Evolutionary conservation across 2,888 invertebrate species (phyloP).

Genomic region (Elaeidobius kamerunicus): DNA sequence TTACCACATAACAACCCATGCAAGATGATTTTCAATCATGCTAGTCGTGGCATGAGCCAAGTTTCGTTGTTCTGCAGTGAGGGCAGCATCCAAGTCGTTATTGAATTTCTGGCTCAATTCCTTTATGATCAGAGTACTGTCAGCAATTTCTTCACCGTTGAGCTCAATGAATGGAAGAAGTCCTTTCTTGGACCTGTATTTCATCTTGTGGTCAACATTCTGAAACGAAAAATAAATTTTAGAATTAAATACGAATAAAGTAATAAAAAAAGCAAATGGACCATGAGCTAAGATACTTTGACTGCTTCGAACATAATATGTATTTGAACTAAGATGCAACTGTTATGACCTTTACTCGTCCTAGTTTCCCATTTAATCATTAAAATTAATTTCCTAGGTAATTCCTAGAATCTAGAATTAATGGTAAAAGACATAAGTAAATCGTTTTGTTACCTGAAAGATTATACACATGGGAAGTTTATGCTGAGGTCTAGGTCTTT

Average conservation of each 20-base stretch:
- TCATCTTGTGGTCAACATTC: conserved; percentile 94
- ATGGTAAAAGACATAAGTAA: too few relatives aligned
- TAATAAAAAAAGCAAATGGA: too few relatives aligned
- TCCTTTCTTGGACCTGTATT: conserved; percentile 91
- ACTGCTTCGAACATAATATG: too few relatives aligned
- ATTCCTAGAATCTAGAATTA: too few relatives aligned
- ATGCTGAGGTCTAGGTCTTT: too few relatives aligned
- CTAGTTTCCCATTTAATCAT: too few relatives aligned
- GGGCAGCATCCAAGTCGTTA: conserved; percentile 78
- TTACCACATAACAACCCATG: conserved; percentile 81
- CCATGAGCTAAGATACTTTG: too few relatives aligned
- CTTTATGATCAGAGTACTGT: conserved; percentile 87
- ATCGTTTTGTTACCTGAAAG: too few relatives aligned
- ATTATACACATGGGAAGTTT: too few relatives aligned
- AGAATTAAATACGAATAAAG: neutral
- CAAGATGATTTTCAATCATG: conserved; percentile 92
- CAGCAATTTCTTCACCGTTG: conserved; percentile 92
- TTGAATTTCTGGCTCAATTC: conserved; percentile 79
- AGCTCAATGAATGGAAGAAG: conserved; percentile 92
- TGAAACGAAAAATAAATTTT: conserved; percentile 51
- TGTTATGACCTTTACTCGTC: too few relatives aligned
- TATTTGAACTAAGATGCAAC: too few relatives aligned
- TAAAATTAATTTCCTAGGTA: too few relatives aligned
- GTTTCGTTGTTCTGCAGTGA: conserved; percentile 82
- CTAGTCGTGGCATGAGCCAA: conserved; percentile 89